A percentile compares a stretch with the other conserved stretches of the same genome.
phyloP scores from a whole-genome alignment of 2,888 invertebrate genomes.

The Agrochola circellaris region DNA sequence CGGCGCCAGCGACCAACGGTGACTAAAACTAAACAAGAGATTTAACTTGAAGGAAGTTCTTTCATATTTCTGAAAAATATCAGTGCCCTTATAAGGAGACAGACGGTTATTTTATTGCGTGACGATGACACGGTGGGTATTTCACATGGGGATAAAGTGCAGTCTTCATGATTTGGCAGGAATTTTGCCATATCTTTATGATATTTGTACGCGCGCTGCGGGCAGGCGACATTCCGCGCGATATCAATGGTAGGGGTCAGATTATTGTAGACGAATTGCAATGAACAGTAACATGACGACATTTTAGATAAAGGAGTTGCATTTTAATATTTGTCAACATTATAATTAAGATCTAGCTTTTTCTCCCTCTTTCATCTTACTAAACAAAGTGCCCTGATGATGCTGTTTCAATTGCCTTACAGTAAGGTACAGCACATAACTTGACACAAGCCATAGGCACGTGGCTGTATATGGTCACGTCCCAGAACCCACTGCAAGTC shows the following conservation, averaged over 20 bases:
- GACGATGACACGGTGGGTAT: slow-evolving; percentile 21
- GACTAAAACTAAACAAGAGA: slow-evolving; percentile 45
- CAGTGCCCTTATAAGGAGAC: neutral
- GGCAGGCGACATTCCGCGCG: slow-evolving; percentile 30
- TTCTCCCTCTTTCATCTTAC: neutral
- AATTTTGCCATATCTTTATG: slow-evolving; percentile 44
- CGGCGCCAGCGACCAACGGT: slow-evolving; percentile 6
- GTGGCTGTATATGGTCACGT: slow-evolving; percentile 3
- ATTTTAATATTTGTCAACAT: neutral
- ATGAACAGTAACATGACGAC: slow-evolving; percentile 23
- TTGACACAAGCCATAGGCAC: neutral
- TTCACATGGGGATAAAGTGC: slow-evolving; percentile 8
- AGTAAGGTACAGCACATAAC: neutral
- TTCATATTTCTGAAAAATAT: slow-evolving; percentile 35
- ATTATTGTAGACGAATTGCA: neutral
- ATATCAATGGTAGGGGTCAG: slow-evolving; percentile 29
- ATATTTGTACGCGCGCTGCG: slow-evolving; percentile 34
- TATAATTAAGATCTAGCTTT: neutral
- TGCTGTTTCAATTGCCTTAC: neutral
- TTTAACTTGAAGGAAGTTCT: slow-evolving; percentile 27
- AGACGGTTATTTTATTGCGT: slow-evolving; percentile 26
- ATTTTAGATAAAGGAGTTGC: slow-evolving; percentile 4
- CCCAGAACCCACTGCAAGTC: neutral
- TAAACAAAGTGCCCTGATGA: neutral
- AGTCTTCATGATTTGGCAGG: slow-evolving; percentile 1